A percentile compares a stretch with the other conserved stretches of the same genome.
Evolutionary conservation across 2,113 vertebrate genomes (phyloP).

Genomic region (Saimiri boliviensis): DNA sequence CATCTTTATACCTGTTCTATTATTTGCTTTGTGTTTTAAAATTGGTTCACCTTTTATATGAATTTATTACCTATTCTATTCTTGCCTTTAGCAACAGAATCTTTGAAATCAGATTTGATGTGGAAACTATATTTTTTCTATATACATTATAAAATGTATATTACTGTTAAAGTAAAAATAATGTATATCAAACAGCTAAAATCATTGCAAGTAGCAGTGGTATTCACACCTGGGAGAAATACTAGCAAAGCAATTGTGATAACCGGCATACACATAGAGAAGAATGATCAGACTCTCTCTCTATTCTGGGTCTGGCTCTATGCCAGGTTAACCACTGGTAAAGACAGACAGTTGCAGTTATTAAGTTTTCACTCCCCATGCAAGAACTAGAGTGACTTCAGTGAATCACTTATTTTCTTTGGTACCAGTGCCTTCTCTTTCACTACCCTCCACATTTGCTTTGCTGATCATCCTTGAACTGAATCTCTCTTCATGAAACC

Average conservation of each 20-base stretch:
- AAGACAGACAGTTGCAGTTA: background rate
- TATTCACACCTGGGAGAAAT: background rate
- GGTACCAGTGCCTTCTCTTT: background rate
- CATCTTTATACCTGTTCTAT: background rate
- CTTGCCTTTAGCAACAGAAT: background rate
- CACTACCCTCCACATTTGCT: background rate
- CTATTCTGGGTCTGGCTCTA: background rate
- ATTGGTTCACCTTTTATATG: background rate
- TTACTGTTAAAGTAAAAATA: background rate
- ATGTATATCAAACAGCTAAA: background rate
- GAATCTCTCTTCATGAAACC: background rate
- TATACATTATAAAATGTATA: background rate
- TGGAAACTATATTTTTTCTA: background rate
- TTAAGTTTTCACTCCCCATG: background rate
- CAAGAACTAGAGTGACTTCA: background rate
- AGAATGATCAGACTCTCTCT: background rate
- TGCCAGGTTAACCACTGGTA: background rate
- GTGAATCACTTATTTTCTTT: background rate
- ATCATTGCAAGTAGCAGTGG: background rate
- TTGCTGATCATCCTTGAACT: background rate
- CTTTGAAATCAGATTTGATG: conserved; percentile 26
- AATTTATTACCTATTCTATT: background rate
- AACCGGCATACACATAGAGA: background rate
- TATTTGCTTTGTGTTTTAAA: conserved; percentile 7
- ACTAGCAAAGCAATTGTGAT: background rate